phyloP scores from a whole-genome alignment of 2,888 invertebrate genomes.

The Drosophila mimica region DNA sequence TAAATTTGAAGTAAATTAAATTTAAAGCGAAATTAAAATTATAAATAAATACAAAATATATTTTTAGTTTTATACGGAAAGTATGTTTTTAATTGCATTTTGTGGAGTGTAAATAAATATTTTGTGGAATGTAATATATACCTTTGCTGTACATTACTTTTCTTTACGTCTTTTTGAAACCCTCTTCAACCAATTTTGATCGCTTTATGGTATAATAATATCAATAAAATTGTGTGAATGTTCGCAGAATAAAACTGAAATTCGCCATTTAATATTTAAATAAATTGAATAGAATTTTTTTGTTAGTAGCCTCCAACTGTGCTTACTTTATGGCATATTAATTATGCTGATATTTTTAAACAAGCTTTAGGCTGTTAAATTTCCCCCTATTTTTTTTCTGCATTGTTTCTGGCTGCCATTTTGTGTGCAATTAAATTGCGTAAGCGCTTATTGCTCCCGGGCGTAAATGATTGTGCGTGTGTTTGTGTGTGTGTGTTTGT shows the following conservation, averaged over 20 bases:
- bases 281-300: slow-evolving; percentile 16
- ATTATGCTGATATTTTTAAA: slow-evolving; percentile 62
- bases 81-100: background rate
- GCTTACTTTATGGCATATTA: slow-evolving; percentile 61
- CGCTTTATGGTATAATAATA: background rate
- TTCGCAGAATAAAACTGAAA: slow-evolving; percentile 6
- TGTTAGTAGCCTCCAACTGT: slow-evolving; percentile 3
- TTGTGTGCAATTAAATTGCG: slow-evolving; percentile 77
- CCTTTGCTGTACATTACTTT: background rate
- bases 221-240: background rate
- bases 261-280: slow-evolving; percentile 1
- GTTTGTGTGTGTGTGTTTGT: slow-evolving; percentile 10
- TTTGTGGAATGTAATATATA: background rate
- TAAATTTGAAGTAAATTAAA: no score
- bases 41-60: no score
- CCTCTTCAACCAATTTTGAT: background rate
- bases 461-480: slow-evolving; percentile 47
- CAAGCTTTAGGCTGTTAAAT: slow-evolving; percentile 48
- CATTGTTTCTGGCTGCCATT: slow-evolving; percentile 38
- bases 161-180: background rate
- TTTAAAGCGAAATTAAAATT: no score
- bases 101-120: background rate
- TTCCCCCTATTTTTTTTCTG: slow-evolving; percentile 20
- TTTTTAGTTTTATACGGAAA: background rate
- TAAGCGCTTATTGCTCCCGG: slow-evolving; percentile 77